Evolutionary conservation across 2,113 vertebrate genomes (phyloP).

Genomic region (Aleadryas rufinucha): DNA sequence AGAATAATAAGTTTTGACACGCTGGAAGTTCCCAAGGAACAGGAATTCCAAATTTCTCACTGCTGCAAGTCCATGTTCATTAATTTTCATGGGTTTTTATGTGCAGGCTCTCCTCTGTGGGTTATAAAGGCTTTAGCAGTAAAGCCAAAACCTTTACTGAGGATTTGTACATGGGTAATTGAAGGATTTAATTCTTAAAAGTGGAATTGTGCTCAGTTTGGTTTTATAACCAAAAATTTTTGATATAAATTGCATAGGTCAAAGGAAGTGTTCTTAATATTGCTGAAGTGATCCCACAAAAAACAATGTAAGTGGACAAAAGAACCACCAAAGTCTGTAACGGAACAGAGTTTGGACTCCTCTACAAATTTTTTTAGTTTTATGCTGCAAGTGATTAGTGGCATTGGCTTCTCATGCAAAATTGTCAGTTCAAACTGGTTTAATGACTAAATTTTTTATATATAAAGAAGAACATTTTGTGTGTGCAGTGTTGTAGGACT

Average conservation of each 20-base stretch:
- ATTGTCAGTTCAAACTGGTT: neutral
- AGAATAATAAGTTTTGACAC: slow-evolving; percentile 51
- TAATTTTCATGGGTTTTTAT: slow-evolving; percentile 46
- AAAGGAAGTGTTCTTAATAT: neutral
- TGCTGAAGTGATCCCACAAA: neutral
- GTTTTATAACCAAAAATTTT: neutral
- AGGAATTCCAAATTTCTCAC: slow-evolving; percentile 53
- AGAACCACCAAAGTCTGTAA: neutral
- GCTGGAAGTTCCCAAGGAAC: slow-evolving; percentile 48
- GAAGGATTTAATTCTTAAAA: slow-evolving; percentile 54
- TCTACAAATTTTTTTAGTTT: neutral
- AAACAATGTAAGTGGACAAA: neutral
- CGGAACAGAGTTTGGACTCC: neutral
- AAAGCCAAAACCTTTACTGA: slow-evolving; percentile 50
- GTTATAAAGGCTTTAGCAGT: slow-evolving; percentile 41
- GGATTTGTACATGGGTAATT: slow-evolving; percentile 42
- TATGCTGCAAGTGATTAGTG: slow-evolving; percentile 11
- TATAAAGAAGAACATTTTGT: neutral
- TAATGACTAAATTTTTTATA: neutral
- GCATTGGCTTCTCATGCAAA: neutral
- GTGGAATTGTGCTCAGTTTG: neutral
- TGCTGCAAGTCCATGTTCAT: slow-evolving; percentile 45
- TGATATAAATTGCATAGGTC: slow-evolving; percentile 10
- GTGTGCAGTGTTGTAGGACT: neutral
- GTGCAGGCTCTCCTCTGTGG: slow-evolving; percentile 35